phyloP scores from a whole-genome alignment of 1,140 invertebrate species.

The Hypsibius dujardini region DNA sequence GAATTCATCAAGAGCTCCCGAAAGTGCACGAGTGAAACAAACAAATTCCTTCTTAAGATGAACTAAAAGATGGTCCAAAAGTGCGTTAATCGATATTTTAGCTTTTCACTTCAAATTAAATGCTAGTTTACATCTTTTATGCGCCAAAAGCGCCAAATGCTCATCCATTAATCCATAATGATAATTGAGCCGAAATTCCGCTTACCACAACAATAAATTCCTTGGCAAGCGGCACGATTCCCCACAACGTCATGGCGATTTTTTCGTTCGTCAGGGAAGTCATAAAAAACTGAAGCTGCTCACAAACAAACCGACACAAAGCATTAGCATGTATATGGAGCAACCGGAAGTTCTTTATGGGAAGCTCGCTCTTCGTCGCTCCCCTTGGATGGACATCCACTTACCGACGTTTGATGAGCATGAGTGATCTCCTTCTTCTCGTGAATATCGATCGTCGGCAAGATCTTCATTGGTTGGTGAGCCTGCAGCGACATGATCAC shows the following conservation, averaged over 20 bases:
- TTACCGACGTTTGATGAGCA: conserved; percentile 13
- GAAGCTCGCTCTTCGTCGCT: too few species aligned
- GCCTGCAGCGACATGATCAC: background rate
- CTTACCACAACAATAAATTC: background rate
- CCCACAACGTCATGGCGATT: background rate
- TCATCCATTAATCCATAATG: too few species aligned
- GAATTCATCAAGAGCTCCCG: too few species aligned
- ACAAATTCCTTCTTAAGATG: too few species aligned
- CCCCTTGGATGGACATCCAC: background rate
- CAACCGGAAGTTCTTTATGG: background rate
- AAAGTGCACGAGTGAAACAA: too few species aligned
- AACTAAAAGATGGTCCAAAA: too few species aligned
- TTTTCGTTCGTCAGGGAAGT: background rate
- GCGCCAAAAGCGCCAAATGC: too few species aligned
- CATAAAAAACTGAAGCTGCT: background rate
- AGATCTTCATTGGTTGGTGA: background rate
- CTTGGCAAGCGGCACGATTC: background rate
- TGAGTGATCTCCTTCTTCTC: conserved; percentile 8
- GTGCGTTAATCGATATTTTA: too few species aligned
- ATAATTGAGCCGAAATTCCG: background rate
- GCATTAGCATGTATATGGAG: background rate
- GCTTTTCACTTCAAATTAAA: too few species aligned
- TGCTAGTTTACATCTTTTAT: too few species aligned
- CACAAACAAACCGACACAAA: background rate
- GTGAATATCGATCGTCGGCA: background rate